Conservation (phyloP, 2,113 vertebrate genomes). For the Ictalurus punctatus region DNA sequence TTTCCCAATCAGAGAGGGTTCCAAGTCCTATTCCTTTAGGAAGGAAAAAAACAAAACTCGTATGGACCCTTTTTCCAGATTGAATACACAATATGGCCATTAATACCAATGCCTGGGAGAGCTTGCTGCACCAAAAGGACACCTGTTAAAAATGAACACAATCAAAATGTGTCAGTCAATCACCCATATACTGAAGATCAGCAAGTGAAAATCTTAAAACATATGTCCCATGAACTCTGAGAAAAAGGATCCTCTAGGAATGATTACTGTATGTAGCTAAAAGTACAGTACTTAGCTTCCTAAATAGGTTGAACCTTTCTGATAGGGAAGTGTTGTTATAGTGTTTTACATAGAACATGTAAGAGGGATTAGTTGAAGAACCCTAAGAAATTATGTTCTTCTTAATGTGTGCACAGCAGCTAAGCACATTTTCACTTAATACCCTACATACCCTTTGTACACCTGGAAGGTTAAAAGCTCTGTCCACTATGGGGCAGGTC, state of each 20-base stretch:
- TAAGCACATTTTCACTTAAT: not conserved
- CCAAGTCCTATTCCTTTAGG: not conserved
- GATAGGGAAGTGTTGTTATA: not conserved
- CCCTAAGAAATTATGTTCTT: no score
- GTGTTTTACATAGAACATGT: not conserved
- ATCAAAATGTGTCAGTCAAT: constrained; percentile 9
- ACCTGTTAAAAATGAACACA: constrained; percentile 5
- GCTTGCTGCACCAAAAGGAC: not conserved
- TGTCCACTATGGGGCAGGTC: not conserved
- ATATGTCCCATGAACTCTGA: not conserved
- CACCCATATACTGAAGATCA: not conserved
- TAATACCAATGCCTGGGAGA: not conserved
- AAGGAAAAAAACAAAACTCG: not conserved
- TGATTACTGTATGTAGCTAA: not conserved
- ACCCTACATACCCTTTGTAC: not conserved
- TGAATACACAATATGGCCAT: not conserved
- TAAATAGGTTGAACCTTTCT: not conserved
- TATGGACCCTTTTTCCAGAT: not conserved
- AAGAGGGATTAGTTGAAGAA: not conserved
- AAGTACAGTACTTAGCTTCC: not conserved
- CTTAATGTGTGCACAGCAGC: not conserved
- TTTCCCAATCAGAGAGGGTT: not conserved
- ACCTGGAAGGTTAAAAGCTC: not conserved
- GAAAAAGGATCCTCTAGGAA: not conserved
- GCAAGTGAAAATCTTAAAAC: not conserved